phyloP scores from a whole-genome alignment of 2,113 vertebrate species.

The Planiliza haematocheilus region DNA sequence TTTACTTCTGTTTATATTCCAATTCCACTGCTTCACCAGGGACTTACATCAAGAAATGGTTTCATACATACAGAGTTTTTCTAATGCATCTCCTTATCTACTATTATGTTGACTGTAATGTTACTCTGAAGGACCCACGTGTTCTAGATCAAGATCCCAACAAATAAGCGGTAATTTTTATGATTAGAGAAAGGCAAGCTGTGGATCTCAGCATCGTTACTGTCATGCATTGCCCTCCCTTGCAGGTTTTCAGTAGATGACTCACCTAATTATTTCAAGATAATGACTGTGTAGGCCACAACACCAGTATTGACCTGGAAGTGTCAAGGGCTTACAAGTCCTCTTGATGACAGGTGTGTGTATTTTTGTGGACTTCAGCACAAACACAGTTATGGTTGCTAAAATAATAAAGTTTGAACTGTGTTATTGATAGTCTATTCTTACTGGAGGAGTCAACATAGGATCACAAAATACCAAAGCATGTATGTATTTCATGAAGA shows the following conservation, averaged over 20 bases:
- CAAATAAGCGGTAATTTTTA: constrained; percentile 50
- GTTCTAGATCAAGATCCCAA: constrained; percentile 42
- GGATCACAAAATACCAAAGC: constrained; percentile 55
- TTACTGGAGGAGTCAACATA: constrained; percentile 26
- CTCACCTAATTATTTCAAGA: constrained; percentile 10
- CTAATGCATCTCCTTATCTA: too few relatives aligned
- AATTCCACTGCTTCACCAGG: too few relatives aligned
- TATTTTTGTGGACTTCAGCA: constrained; percentile 7
- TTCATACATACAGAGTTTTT: too few relatives aligned
- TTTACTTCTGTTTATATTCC: background rate
- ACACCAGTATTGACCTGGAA: constrained; percentile 54
- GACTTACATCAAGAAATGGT: too few relatives aligned
- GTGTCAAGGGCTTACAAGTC: constrained; percentile 19
- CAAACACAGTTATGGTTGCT: constrained; percentile 18
- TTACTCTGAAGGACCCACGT: constrained; percentile 22
- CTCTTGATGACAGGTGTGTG: constrained; percentile 33
- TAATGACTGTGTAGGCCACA: constrained; percentile 42
- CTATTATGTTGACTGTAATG: too few relatives aligned
- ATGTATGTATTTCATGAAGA: constrained; percentile 48
- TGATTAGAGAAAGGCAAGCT: constrained; percentile 36
- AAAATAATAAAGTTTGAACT: constrained; percentile 38
- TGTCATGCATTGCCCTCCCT: constrained; percentile 20
- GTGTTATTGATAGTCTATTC: constrained; percentile 37
- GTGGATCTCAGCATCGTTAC: constrained; percentile 34
- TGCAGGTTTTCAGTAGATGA: constrained; percentile 26